A percentile compares a stretch with the other conserved stretches of the same genome.
These are phyloP conservation scores for Otus sunia DNA, from an alignment of 2,113 vertebrate species.

Conservation along the genomic window DNA sequence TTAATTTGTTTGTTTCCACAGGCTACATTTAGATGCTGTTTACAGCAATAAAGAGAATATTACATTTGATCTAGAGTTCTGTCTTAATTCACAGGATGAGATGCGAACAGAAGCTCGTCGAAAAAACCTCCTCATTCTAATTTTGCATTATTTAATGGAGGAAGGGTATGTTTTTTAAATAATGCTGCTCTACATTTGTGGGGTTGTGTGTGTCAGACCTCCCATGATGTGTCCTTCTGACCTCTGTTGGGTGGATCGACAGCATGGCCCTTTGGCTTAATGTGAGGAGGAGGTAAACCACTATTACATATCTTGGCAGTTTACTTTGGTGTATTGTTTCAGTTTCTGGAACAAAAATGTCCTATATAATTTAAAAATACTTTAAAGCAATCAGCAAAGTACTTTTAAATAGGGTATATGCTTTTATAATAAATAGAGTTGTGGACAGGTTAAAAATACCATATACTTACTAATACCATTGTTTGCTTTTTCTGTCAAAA, in stretches of 20 bases:
- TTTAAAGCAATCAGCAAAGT: neutral
- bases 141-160: conserved; percentile 88
- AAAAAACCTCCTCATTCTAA: conserved; percentile 90
- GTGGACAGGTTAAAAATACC: neutral
- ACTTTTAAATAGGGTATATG: neutral
- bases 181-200: neutral
- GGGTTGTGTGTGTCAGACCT: neutral
- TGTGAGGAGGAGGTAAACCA: neutral
- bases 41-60: conserved; percentile 38
- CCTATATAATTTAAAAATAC: neutral
- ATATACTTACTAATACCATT: neutral
- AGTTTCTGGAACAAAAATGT: neutral
- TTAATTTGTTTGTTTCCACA: conserved; percentile 65
- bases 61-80: conserved; percentile 46
- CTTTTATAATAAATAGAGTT: neutral
- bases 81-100: conserved; percentile 81
- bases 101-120: conserved; percentile 83
- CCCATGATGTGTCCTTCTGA: neutral
- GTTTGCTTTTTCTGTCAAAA: neutral
- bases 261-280: neutral
- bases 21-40: conserved; percentile 39
- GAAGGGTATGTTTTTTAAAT: conserved; percentile 83
- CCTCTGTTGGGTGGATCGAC: neutral
- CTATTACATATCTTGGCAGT: fast-evolving
- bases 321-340: neutral